Base-by-base conservation (phyloP, 2,113 vertebrate species). In the Erythrocercus mccallii region DNA sequence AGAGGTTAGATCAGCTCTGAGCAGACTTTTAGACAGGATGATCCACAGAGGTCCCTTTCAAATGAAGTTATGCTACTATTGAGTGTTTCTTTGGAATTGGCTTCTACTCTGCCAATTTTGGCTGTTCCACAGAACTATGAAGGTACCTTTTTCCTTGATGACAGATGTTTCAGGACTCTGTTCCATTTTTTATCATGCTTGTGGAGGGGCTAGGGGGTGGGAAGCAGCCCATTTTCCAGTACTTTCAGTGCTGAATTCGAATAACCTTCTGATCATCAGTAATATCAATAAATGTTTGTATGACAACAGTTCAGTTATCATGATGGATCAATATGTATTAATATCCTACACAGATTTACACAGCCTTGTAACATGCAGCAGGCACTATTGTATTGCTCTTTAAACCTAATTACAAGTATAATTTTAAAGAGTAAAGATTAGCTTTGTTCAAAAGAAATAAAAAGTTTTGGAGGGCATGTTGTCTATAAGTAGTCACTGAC, bases 391-490 rank as follows among this genome's bases (percentile, higher is more conserved):
- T 35, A 30, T 57, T 93, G 45, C 28, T 71, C 37, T 83, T 69
- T 70, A 50, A 81, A 51, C 11, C 31, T 72, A 15, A 87, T 81
- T 89, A 77, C 44, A 77, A 64, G 24, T 92, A 44, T 33, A 15
- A 61, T 38, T 87, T 77, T 72, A 56, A 84, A 40, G 24, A 72
- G 23, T 60, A 61, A 62, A 78, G 24, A 57, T 61, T 15, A 73
- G 6, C 45, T 91, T 78, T 88, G 25, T 64, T 88, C 11, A 65
- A 71, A 87, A 92, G 40, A 84, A 90, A 27, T 64, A 30, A 40
- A 38, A 82, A 15, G 13, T 73, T 85, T 53, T 68, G 35, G n/a
- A 78, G 28, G 33, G 17, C 57, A 33, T 73, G 8, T 73, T 20
- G 12, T 56, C 45, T 81, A 0, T 58, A 19, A 65, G 22, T 31